Base-by-base conservation (phyloP, 2,888 invertebrate genomes). In the Diachrysia chrysitis region DNA sequence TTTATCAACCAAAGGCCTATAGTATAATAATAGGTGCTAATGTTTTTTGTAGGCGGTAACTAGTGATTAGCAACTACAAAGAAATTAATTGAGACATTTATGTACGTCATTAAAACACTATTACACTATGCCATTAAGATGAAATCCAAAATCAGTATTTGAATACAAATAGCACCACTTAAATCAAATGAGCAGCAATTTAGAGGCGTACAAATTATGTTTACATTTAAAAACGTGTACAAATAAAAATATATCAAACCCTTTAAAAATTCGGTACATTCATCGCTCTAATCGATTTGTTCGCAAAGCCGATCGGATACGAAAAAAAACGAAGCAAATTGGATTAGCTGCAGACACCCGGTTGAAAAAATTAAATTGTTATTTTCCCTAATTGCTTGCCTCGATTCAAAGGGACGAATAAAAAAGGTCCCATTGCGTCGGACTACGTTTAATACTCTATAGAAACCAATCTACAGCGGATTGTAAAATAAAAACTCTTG, bases 311-410 rank as follows among this genome's bases (percentile, higher is more conserved):
- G 75, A 78, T 58, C 67, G 71, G 63, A 77, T 73, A 78, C 76
- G 68, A 73, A 76, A 82, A 83, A 79, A 82, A 82, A 83, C 76
- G 70, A 78, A 79, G 71, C 77, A 71, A 77, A 83, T 82, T 75
- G 83, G 84, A 86, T 87, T 87, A 86, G 78, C 73, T 54, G 59
- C 77, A 78, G 83, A 82, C 79, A 80, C 76, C 76, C 71, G 71
- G 54, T 73, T 75, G 63, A 80, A 77, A 80, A 82, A 87, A 87
- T 87, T 85, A 88, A 90, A 89, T 86, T 88, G 89, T 90, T 91
- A 89, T 90, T 89, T 85, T 78, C 81, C 84, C 85, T 92, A 92
- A 92, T 93, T 91, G 91, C 87, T 87, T 78, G 71, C 65, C 71
- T 58, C 81, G 74, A 74, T 81, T 83, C 77, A 86, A 85, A 85